A percentile compares a stretch with the other conserved stretches of the same genome.
These are phyloP conservation scores for Leptopterna dolabrata DNA, from an alignment of 2,888 invertebrate genomes.

Conservation along the genomic window DNA sequence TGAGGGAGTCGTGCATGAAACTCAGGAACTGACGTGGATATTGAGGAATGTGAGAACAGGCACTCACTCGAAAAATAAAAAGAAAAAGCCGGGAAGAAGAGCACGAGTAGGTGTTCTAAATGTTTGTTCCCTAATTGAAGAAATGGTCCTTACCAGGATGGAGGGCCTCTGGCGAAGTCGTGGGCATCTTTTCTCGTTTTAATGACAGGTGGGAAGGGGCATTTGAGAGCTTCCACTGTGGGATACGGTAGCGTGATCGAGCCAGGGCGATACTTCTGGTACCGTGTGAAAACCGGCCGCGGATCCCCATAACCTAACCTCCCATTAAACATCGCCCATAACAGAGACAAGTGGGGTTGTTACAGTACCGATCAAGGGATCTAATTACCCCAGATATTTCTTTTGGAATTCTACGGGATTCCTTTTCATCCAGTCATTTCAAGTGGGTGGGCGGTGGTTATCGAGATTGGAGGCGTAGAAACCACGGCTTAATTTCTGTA, in stretches of 20 bases:
- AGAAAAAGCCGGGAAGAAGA: constrained; percentile 10
- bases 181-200: constrained; percentile 18
- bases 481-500: too few species aligned
- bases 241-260: constrained; percentile 29
- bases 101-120: constrained; percentile 29
- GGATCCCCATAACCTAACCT: not conserved
- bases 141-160: constrained; percentile 11
- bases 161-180: not conserved
- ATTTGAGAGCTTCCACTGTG: not conserved
- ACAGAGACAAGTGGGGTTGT: not conserved
- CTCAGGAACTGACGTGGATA: constrained; percentile 14
- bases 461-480: too few species aligned
- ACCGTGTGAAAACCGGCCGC: constrained; percentile 12
- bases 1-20: constrained; percentile 43
- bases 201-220: not conserved
- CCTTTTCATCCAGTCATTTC: not conserved
- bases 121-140: constrained; percentile 34
- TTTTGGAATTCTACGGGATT: not conserved
- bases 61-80: not conserved
- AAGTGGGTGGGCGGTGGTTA: not conserved
- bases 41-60: constrained; percentile 44
- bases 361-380: not conserved
- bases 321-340: constrained; percentile 2
- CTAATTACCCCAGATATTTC: not conserved
- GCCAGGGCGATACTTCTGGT: constrained; percentile 3